Evolutionary conservation across 2,113 vertebrate genomes (phyloP).

Genomic region (Sitta europaea): DNA sequence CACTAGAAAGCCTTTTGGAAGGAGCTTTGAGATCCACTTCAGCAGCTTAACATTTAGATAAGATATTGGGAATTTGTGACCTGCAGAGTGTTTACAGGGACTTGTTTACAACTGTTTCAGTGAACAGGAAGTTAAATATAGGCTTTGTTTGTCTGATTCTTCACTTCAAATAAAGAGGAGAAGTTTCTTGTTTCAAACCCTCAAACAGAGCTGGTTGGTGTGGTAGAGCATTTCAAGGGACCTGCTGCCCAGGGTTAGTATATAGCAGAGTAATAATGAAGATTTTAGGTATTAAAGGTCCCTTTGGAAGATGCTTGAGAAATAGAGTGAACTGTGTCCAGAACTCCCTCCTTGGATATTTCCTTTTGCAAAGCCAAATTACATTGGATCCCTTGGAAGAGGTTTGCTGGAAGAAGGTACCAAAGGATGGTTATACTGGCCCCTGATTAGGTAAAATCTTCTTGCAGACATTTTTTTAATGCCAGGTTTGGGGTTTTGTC

Average conservation of each 20-base stretch:
- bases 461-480: neutral
- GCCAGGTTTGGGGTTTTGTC: neutral
- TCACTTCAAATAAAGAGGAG: neutral
- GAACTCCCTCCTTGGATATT: neutral
- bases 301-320: neutral
- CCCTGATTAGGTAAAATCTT: neutral
- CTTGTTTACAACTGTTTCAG: neutral
- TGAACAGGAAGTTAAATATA: constrained; percentile 22
- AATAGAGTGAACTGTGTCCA: neutral
- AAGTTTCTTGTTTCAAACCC: neutral
- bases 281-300: neutral
- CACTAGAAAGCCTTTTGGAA: neutral
- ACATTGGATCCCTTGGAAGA: neutral
- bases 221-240: neutral
- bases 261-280: neutral
- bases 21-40: constrained; percentile 27
- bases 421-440: neutral
- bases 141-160: neutral
- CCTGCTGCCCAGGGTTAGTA: neutral
- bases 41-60: constrained; percentile 39
- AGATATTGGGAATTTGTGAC: neutral
- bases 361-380: neutral
- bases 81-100: neutral
- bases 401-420: neutral
- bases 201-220: neutral